Evolutionary conservation across 2,113 vertebrate species (phyloP).

Genomic region (Aspidoscelis tigris): DNA sequence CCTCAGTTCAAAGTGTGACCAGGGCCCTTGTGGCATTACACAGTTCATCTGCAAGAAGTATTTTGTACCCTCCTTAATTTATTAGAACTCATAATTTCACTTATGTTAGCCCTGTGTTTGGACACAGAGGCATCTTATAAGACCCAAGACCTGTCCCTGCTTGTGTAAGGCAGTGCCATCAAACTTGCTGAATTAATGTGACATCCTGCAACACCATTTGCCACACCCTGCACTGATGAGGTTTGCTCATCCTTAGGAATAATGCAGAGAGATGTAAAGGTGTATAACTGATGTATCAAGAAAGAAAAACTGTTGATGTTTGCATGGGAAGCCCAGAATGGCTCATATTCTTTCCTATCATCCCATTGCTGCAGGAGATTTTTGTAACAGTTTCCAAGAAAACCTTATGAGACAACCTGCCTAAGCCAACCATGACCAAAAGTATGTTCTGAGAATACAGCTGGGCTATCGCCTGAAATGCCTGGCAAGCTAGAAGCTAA

Average conservation of each 20-base stretch:
- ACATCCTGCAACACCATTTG: neutral
- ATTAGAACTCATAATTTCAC: neutral
- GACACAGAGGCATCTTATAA: neutral
- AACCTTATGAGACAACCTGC: neutral
- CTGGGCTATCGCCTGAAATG: neutral
- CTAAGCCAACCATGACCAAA: neutral
- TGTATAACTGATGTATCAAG: neutral
- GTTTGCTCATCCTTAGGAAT: neutral
- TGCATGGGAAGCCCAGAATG: no score
- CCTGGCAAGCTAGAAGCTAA: neutral
- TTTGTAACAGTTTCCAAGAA: neutral
- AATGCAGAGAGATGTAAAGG: neutral
- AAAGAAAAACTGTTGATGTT: neutral
- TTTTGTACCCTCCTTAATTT: neutral
- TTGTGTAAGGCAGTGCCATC: neutral
- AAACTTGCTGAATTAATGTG: neutral
- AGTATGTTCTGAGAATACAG: neutral
- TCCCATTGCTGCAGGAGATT: neutral
- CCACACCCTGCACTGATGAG: neutral
- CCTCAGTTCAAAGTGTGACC: no score
- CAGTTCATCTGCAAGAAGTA: neutral
- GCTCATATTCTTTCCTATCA: neutral
- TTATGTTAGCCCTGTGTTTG: neutral
- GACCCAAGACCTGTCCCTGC: neutral
- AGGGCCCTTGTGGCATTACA: no score